phyloP scores from a whole-genome alignment of 92 coral and sea anemone species.

The Chrysogorgia sp. region DNA sequence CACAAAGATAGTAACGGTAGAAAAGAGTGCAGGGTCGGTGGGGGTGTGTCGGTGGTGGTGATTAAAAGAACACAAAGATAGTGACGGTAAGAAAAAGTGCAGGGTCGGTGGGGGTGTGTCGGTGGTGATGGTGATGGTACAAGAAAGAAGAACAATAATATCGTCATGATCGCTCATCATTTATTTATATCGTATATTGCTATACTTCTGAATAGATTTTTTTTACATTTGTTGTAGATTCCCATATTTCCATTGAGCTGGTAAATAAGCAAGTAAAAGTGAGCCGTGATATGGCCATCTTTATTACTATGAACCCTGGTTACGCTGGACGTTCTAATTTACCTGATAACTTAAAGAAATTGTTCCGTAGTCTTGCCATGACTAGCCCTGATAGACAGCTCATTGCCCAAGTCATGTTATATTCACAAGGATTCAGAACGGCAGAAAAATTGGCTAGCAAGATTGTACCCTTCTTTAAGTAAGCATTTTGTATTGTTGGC shows the following conservation, averaged over 20 bases:
- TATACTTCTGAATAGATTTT: background rate
- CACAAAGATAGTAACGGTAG: too few species aligned
- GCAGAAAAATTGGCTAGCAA: slow-evolving; percentile 99
- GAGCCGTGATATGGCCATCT: slow-evolving; percentile 98
- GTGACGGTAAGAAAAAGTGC: too few species aligned
- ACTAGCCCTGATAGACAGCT: slow-evolving; percentile 98
- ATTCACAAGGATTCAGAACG: slow-evolving; percentile 96
- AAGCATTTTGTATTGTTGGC: slow-evolving; percentile 36
- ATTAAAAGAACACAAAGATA: too few species aligned
- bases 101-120: too few species aligned
- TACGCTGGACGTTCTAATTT: slow-evolving; percentile 99
- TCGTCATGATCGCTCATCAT: background rate
- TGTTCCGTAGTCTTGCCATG: slow-evolving; percentile 99
- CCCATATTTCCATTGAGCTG: slow-evolving; percentile 91
- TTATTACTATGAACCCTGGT: slow-evolving; percentile 99
- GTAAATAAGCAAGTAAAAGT: slow-evolving; percentile 97
- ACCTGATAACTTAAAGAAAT: slow-evolving; percentile 97
- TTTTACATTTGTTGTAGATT: slow-evolving; percentile 34
- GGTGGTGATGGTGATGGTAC: too few species aligned
- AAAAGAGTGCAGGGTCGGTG: too few species aligned
- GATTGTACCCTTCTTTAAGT: slow-evolving; percentile 99
- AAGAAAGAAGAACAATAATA: too few species aligned
- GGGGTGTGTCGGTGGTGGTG: too few species aligned
- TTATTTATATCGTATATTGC: background rate
- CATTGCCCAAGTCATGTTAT: slow-evolving; percentile 98